Evolutionary conservation across 1,140 invertebrate genomes (phyloP), one percentile per base, ranked within the genome.

Genomic region (Brachystomella parvula): DNA sequence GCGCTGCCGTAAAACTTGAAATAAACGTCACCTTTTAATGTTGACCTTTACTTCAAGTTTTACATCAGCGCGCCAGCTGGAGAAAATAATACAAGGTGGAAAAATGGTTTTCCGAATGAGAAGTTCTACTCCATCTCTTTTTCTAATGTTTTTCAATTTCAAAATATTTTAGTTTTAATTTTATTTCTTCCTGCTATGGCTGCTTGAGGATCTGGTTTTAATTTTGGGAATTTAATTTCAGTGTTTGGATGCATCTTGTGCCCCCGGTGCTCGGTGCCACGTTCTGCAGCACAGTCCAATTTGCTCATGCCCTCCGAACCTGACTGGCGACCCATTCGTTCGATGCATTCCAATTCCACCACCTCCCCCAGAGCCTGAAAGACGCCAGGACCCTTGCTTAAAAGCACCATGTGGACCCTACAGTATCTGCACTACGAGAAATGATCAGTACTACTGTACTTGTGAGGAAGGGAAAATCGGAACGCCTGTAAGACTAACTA

Each of bases 251-350:
- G 64, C 35, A 0, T 84, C 64, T 29, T 61, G 64, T 61, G 61
- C 61, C 21, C 35, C 64, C 6, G 28, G 85, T 75, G 85, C 87
- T 15, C 79, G 85, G 67, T 90, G 89, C 75, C 85, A 86, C 64
- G 85, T 86, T 1, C 82, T 89, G 29, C 90, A 90, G 76, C 89
- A 90, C 74, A 89, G 90, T 77, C 86, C 89, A 1, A 85, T 90
- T 66, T 91, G 89, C 74, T 86, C 82, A 49, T 92, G 89, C 77
- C 33, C 86, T 29, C 76, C 81, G n/a, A 85, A 84, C 39, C 82
- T 84, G 75, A 82, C 84, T 67, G 90, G 90, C 28, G 87, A 93
- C 85, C 89, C 90, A 32, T 80, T 87, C 71, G 85, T 93, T 80
- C 90, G 90, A 26, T 82, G 79, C 66, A 80, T 81, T 47, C 80